These are phyloP conservation scores for Poeciliopsis turrubarensis DNA, from an alignment of 2,113 vertebrate genomes.

Conservation along the genomic window DNA sequence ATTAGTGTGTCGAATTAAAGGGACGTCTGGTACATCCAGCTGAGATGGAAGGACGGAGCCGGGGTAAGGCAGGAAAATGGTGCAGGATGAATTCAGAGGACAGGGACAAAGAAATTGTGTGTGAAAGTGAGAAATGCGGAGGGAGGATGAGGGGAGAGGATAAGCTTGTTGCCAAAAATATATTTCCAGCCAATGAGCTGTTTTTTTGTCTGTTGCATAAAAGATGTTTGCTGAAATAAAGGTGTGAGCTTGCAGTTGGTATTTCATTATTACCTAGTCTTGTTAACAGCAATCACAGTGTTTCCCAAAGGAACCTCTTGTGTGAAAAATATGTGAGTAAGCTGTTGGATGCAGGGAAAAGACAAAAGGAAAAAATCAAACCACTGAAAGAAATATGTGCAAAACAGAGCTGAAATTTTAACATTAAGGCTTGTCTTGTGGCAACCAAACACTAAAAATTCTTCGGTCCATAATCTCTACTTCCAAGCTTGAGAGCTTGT, in stretches of 20 bases:
- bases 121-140: constrained; percentile 59
- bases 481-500: constrained; percentile 8
- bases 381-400: constrained; percentile 44
- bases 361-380: constrained; percentile 32
- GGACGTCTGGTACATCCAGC: constrained; percentile 72
- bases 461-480: constrained; percentile 32
- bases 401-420: constrained; percentile 49
- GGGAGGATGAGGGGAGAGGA: constrained; percentile 56
- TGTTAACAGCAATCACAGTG: constrained; percentile 22
- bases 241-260: constrained; percentile 58
- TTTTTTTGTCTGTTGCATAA: constrained; percentile 46
- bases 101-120: constrained; percentile 61
- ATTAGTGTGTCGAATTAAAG: constrained; percentile 77
- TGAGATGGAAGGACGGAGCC: constrained; percentile 66
- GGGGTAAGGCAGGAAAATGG: constrained; percentile 53
- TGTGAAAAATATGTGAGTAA: constrained; percentile 7
- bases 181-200: constrained; percentile 42
- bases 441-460: constrained; percentile 14
- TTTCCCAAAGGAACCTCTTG: constrained; percentile 10
- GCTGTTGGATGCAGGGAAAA: constrained; percentile 30
- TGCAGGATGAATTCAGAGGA: constrained; percentile 67
- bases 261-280: constrained; percentile 59
- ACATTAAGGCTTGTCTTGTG: constrained; percentile 19
- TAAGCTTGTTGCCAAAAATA: constrained; percentile 68
- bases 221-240: constrained; percentile 47